Evolutionary conservation across 2,888 invertebrate genomes (phyloP).

Genomic region (Mesorhabditis spiculigera): DNA sequence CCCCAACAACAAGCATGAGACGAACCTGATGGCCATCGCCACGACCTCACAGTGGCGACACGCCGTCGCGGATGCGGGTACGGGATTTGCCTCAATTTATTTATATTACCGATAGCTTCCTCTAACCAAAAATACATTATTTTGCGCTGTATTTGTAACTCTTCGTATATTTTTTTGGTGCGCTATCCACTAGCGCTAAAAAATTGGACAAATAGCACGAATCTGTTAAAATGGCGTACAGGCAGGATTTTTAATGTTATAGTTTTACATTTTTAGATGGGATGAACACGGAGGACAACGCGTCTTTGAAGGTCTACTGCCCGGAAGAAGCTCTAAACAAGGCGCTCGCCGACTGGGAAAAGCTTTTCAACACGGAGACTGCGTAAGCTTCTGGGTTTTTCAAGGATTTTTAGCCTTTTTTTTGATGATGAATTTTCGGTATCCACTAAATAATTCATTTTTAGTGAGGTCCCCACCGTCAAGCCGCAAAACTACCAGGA

Average conservation of each 20-base stretch:
- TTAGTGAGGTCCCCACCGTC: not conserved
- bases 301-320: not conserved
- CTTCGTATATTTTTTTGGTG: too few relatives aligned
- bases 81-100: not conserved
- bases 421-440: too few relatives aligned
- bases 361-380: conserved; percentile 2
- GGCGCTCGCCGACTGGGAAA: conserved; percentile 2
- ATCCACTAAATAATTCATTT: not conserved
- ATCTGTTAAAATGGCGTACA: too few relatives aligned
- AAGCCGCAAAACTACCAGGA: not conserved
- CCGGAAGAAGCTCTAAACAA: not conserved
- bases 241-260: too few relatives aligned
- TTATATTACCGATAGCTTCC: too few relatives aligned
- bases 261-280: too few relatives aligned
- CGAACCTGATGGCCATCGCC: conserved; percentile 89
- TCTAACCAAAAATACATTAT: too few relatives aligned
- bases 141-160: too few relatives aligned
- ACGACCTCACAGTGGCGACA: conserved; percentile 84
- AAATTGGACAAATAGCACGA: too few relatives aligned
- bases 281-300: too few relatives aligned
- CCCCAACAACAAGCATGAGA: conserved; percentile 98
- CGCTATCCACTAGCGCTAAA: too few relatives aligned
- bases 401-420: not conserved
- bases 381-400: not conserved
- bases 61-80: conserved; percentile 18